Evolutionary conservation across 1,140 invertebrate genomes (phyloP).

Genomic region (Diabrotica undecimpunctata): DNA sequence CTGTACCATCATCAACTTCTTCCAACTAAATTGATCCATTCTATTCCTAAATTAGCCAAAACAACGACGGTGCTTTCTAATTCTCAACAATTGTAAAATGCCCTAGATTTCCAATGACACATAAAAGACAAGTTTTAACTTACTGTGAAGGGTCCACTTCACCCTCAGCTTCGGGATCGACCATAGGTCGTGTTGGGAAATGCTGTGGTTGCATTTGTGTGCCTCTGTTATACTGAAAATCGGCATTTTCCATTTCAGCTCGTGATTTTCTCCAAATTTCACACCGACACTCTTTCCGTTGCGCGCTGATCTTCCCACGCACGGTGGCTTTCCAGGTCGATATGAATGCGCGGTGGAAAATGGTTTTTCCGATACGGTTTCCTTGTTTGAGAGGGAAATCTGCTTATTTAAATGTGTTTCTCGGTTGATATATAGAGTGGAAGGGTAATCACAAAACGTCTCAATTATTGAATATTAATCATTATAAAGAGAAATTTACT

Average conservation of each 20-base stretch:
- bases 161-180: constrained; percentile 69
- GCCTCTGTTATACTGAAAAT: constrained; percentile 35
- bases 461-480: too few relatives aligned
- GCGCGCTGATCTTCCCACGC: neutral
- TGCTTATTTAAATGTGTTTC: too few relatives aligned
- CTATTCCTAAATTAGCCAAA: too few relatives aligned
- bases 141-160: constrained; percentile 71
- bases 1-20: too few relatives aligned
- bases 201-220: constrained; percentile 39
- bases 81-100: too few relatives aligned
- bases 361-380: neutral
- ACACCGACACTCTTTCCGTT: neutral
- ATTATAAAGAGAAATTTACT: too few relatives aligned
- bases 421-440: too few relatives aligned
- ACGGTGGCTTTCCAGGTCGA: neutral
- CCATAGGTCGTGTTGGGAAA: constrained; percentile 56
- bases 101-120: neutral
- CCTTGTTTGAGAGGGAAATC: too few relatives aligned
- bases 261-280: constrained; percentile 1
- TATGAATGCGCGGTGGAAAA: neutral
- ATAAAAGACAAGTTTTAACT: constrained; percentile 22
- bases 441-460: too few relatives aligned
- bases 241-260: constrained; percentile 28
- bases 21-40: too few relatives aligned
- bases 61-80: too few relatives aligned